Evolutionary conservation across 2,113 vertebrate genomes (phyloP).

Genomic region (Caracal caracal): DNA sequence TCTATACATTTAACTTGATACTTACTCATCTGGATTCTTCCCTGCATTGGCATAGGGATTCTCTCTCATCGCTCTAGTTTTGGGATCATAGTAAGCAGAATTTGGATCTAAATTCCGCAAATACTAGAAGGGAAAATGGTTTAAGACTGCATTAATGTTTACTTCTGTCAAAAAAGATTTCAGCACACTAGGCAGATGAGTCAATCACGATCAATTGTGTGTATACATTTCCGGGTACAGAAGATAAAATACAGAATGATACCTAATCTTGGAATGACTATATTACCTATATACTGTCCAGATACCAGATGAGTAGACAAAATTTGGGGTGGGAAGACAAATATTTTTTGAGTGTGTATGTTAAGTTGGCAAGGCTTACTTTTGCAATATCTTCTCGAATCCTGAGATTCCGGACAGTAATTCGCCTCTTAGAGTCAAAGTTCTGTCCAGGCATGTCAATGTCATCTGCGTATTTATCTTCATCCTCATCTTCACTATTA

Average conservation of each 20-base stretch:
- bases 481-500: conserved; percentile 98
- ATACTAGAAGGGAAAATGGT: conserved; percentile 87
- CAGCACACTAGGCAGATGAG: background rate
- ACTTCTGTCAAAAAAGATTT: background rate
- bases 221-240: background rate
- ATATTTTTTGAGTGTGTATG: background rate
- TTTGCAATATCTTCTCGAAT: conserved; percentile 99
- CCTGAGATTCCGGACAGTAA: conserved; percentile 96
- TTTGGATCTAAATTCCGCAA: conserved; percentile 98
- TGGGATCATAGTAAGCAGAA: conserved; percentile 98
- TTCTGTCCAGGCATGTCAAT: conserved; percentile 99
- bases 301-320: background rate
- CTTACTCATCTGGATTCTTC: conserved; percentile 98
- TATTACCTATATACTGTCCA: background rate
- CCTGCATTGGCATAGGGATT: conserved; percentile 97
- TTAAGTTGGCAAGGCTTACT: conserved; percentile 83
- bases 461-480: conserved; percentile 99
- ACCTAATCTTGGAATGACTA: background rate
- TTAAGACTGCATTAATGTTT: conserved; percentile 45
- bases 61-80: conserved; percentile 99
- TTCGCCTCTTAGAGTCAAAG: conserved; percentile 98
- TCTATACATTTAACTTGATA: conserved; percentile 45
- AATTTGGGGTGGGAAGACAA: background rate
- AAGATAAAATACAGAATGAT: background rate
- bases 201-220: background rate